Conservation (phyloP, 2,888 invertebrate species). For the Andrena bicolor region DNA sequence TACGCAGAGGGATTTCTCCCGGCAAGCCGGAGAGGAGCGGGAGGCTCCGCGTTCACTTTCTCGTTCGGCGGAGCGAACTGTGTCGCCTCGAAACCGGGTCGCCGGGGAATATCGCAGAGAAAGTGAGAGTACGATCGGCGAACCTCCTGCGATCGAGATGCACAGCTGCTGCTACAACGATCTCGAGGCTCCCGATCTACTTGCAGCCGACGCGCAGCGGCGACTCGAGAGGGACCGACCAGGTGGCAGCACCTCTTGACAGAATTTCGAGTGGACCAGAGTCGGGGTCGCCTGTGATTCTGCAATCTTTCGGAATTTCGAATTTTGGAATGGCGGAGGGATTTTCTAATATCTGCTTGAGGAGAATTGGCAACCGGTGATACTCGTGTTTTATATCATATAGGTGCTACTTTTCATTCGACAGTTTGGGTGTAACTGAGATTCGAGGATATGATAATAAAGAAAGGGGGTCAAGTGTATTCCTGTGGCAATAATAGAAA, state of each 20-base stretch:
- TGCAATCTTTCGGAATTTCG: no score
- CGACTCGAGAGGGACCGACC: neutral
- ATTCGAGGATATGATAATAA: no score
- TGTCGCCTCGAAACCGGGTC: conserved; percentile 79
- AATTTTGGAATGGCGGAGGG: no score
- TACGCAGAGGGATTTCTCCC: conserved; percentile 64
- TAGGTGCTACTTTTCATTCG: no score
- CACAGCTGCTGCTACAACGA: conserved; percentile 68
- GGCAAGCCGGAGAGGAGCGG: neutral
- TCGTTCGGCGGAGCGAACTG: conserved; percentile 73
- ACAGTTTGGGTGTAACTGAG: no score
- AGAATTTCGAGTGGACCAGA: neutral
- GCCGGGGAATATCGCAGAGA: conserved; percentile 75
- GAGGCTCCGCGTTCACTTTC: conserved; percentile 78
- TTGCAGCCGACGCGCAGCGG: neutral
- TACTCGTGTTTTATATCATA: no score
- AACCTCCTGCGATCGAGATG: conserved; percentile 65
- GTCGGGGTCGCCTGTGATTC: no score
- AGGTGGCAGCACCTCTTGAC: conserved; percentile 57
- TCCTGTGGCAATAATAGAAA: no score
- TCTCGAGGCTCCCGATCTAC: conserved; percentile 45
- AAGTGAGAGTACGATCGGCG: conserved; percentile 79
- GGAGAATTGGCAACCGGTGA: no score
- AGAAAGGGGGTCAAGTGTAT: no score
- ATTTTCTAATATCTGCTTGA: no score